Conservation (phyloP, 2,113 vertebrate species). For the Rhinolophus ferrumequinum region DNA sequence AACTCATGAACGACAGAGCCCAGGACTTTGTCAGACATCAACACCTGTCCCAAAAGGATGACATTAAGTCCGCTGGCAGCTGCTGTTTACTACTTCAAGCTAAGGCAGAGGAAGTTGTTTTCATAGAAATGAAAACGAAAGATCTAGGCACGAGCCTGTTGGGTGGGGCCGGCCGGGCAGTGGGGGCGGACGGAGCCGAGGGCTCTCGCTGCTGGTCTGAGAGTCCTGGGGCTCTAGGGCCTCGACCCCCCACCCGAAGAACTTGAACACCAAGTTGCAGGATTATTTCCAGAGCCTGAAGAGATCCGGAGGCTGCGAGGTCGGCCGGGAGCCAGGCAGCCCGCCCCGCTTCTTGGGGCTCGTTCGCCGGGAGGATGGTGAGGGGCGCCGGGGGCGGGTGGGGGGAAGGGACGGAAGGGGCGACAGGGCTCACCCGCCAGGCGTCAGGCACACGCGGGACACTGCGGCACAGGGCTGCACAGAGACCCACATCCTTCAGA, state of each 20-base stretch:
- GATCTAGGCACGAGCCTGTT: neutral
- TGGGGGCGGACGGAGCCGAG: neutral
- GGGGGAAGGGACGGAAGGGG: neutral
- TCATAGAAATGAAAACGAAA: constrained; percentile 33
- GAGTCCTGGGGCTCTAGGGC: neutral
- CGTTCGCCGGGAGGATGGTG: neutral
- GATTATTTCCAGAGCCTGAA: neutral
- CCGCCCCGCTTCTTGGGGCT: neutral
- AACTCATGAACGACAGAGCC: neutral
- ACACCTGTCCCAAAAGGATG: neutral
- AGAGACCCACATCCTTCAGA: neutral
- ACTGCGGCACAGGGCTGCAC: too few relatives aligned
- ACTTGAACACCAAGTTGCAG: neutral
- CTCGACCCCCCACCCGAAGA: rapidly evolving
- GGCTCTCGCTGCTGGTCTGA: neutral
- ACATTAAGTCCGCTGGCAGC: neutral
- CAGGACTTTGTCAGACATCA: neutral
- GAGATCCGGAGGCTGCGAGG: neutral
- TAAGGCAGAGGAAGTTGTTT: neutral
- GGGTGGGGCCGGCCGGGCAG: neutral
- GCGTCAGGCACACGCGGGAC: rapidly evolving
- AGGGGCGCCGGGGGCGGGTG: neutral
- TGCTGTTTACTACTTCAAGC: neutral
- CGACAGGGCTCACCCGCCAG: rapidly evolving
- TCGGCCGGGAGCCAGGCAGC: rapidly evolving